phyloP scores from a whole-genome alignment of 2,888 invertebrate species.

The Smittia sp. region DNA sequence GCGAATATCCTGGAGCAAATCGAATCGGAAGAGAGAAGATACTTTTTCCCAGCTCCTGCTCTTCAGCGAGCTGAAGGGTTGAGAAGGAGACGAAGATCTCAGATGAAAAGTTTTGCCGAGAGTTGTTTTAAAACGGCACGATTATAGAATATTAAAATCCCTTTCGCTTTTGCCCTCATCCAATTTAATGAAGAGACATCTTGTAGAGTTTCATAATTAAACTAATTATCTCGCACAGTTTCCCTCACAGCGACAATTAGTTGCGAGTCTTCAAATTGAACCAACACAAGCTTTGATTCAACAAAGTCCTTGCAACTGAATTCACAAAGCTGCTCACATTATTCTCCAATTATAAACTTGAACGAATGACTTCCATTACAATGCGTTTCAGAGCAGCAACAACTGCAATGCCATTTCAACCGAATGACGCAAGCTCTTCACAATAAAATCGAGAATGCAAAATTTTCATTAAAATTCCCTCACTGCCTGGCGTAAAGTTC shows the following conservation, averaged over 20 bases:
- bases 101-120: not conserved
- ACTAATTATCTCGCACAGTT: not conserved
- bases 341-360: no score
- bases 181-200: not conserved
- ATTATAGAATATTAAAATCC: slow-evolving; percentile 19
- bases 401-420: no score
- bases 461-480: slow-evolving; percentile 21
- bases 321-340: no score
- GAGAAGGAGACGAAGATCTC: not conserved
- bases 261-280: no score
- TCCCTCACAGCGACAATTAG: no score
- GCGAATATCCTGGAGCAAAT: slow-evolving; percentile 28
- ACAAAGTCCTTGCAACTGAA: no score
- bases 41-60: slow-evolving; percentile 5
- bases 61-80: not conserved
- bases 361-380: no score
- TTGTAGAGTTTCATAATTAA: not conserved
- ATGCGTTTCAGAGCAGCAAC: no score
- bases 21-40: slow-evolving; percentile 21
- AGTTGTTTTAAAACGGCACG: slow-evolving; percentile 18
- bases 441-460: not conserved
- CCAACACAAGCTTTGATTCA: no score
- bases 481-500: not conserved
- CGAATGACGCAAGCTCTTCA: no score
- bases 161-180: not conserved